A percentile compares a stretch with the other conserved stretches of the same genome.
Evolutionary conservation across 2,797 vertebrate genomes (phyloP).

Genomic region (Champsocephalus gunnari): DNA sequence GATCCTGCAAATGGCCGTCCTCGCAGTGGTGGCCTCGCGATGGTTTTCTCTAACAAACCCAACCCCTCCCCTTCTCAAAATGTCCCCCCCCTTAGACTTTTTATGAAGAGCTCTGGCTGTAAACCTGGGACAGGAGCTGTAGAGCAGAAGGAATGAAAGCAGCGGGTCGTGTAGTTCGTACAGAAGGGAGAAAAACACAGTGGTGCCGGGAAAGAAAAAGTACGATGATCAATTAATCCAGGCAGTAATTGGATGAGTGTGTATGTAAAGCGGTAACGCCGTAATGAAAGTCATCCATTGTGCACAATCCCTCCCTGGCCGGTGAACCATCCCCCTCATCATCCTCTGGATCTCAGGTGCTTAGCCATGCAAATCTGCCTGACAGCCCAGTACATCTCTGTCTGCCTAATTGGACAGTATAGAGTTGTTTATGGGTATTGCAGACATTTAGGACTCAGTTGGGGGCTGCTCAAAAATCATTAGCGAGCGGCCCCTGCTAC

Average conservation of each 20-base stretch:
- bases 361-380: slow-evolving; percentile 98
- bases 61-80: slow-evolving; percentile 44
- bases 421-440: slow-evolving; percentile 99
- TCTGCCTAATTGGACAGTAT: slow-evolving; percentile 99
- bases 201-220: slow-evolving; percentile 80
- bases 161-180: slow-evolving; percentile 50
- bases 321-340: slow-evolving; percentile 91
- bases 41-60: slow-evolving; percentile 63
- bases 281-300: slow-evolving; percentile 98
- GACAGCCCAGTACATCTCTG: slow-evolving; percentile 97
- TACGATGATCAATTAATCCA: slow-evolving; percentile 98
- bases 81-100: slow-evolving; percentile 73
- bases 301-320: slow-evolving; percentile 86
- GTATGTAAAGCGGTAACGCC: slow-evolving; percentile 93
- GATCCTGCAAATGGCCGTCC: slow-evolving; percentile 78
- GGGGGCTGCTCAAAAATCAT: slow-evolving; percentile 98
- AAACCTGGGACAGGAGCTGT: slow-evolving; percentile 64
- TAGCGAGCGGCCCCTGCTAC: slow-evolving; percentile 94
- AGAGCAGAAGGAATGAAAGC: slow-evolving; percentile 65
- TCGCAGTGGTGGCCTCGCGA: slow-evolving; percentile 71
- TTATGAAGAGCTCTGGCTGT: slow-evolving; percentile 59
- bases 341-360: slow-evolving; percentile 95
- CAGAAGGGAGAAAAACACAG: slow-evolving; percentile 76
- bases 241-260: slow-evolving; percentile 96
- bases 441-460: slow-evolving; percentile 97